A percentile compares a stretch with the other conserved stretches of the same genome.
Conservation (phyloP, 2,113 vertebrate species). For the Turnix velox region DNA sequence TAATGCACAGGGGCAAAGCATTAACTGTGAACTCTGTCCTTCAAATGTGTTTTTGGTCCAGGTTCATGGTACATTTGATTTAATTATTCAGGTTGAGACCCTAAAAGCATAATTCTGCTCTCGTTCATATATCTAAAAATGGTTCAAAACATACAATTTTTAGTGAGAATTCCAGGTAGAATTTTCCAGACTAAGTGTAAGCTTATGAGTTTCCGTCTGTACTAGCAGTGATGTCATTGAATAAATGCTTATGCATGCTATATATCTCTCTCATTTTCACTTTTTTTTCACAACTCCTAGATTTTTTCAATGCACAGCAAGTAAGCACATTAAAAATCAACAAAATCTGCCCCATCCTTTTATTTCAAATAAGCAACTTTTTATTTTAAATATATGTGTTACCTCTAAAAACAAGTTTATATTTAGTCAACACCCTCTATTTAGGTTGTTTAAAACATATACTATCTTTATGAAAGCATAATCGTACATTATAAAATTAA, state of each 20-base stretch:
- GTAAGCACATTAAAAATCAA: not conserved
- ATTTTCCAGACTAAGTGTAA: not conserved
- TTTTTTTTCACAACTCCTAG: not conserved
- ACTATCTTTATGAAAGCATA: not conserved
- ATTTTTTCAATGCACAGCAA: not conserved
- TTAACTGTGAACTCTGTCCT: not conserved
- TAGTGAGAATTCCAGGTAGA: not conserved
- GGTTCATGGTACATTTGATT: not conserved
- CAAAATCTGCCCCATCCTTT: not conserved
- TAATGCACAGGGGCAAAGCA: not conserved
- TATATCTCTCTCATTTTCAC: not conserved
- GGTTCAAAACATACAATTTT: not conserved
- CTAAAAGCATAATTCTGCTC: not conserved
- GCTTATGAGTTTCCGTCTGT: not conserved
- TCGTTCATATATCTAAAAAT: not conserved
- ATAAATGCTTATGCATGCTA: not conserved
- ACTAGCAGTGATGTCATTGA: not conserved
- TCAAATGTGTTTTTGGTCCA: not conserved
- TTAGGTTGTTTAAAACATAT: not conserved
- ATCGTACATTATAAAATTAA: not conserved
- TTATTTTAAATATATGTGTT: not conserved
- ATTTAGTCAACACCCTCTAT: not conserved
- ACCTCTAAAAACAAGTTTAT: not conserved
- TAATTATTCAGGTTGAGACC: not conserved
- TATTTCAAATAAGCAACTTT: not conserved